phyloP scores from a whole-genome alignment of 2,113 vertebrate species.

The Meleagris gallopavo region DNA sequence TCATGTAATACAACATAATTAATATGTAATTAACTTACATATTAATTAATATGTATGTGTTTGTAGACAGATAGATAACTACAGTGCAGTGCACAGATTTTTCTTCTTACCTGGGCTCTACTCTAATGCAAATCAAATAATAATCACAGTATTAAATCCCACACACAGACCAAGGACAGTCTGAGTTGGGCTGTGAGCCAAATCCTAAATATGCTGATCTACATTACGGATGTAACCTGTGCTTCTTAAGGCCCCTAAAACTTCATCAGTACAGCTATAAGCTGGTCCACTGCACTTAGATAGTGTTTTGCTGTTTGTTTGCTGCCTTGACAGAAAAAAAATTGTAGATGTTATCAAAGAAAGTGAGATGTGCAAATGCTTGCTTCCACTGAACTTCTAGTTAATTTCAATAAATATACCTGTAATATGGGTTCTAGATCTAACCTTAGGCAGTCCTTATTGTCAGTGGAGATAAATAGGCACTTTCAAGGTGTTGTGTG shows the following conservation, averaged over 20 bases:
- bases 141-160: neutral
- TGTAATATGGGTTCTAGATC: neutral
- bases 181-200: neutral
- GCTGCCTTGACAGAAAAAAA: neutral
- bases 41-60: neutral
- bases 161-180: neutral
- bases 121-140: neutral
- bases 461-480: neutral
- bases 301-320: neutral
- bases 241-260: neutral
- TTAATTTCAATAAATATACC: neutral
- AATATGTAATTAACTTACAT: neutral
- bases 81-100: neutral
- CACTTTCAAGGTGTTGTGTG: neutral
- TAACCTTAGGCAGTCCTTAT: neutral
- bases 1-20: neutral
- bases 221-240: neutral
- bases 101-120: neutral
- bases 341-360: neutral
- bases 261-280: neutral
- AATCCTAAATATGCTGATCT: neutral
- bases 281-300: neutral
- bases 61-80: neutral
- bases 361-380: neutral
- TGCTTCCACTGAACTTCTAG: neutral